Evolutionary conservation across 2,797 vertebrate species (phyloP).

Genomic region (Centropyge bicolor): DNA sequence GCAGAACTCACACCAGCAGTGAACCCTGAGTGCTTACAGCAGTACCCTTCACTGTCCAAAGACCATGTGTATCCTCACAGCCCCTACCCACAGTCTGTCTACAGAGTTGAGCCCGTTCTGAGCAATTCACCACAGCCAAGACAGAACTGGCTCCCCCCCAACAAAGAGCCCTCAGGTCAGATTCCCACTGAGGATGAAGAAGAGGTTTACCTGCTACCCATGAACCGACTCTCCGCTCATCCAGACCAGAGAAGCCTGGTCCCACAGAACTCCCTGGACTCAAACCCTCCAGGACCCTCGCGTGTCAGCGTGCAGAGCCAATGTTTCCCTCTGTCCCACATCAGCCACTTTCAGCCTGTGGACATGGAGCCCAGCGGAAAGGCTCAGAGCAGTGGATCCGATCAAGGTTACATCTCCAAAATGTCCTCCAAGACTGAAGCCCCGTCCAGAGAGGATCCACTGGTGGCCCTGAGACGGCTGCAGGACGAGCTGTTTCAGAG

Average conservation of each 20-base stretch:
- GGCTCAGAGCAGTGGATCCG: slow-evolving; percentile 88
- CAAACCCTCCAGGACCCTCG: slow-evolving; percentile 5
- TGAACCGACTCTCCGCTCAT: neutral
- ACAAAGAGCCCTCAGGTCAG: slow-evolving; percentile 5
- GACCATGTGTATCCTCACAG: slow-evolving; percentile 12
- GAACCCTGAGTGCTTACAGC: slow-evolving; percentile 30
- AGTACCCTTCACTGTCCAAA: slow-evolving; percentile 30
- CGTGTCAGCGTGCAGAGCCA: slow-evolving; percentile 22
- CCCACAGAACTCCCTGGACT: slow-evolving; percentile 34
- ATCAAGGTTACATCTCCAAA: slow-evolving; percentile 94
- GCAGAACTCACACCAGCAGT: slow-evolving; percentile 72
- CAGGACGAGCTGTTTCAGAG: slow-evolving; percentile 81
- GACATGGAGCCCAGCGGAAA: slow-evolving; percentile 76
- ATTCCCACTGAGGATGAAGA: slow-evolving; percentile 58
- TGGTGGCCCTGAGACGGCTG: slow-evolving; percentile 84
- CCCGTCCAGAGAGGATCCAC: slow-evolving; percentile 71
- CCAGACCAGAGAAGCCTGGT: slow-evolving; percentile 15
- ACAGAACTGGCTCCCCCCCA: slow-evolving; percentile 31
- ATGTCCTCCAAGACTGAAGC: slow-evolving; percentile 81
- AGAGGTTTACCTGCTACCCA: slow-evolving; percentile 6
- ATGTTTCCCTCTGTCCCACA: slow-evolving; percentile 14
- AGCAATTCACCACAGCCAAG: slow-evolving; percentile 12
- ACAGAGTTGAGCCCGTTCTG: slow-evolving; percentile 52
- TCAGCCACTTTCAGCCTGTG: slow-evolving; percentile 31
- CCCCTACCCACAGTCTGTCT: slow-evolving; percentile 17